A percentile compares a stretch with the other conserved stretches of the same genome.
Evolutionary conservation across 2,113 vertebrate genomes (phyloP).

Genomic region (Channa argus): DNA sequence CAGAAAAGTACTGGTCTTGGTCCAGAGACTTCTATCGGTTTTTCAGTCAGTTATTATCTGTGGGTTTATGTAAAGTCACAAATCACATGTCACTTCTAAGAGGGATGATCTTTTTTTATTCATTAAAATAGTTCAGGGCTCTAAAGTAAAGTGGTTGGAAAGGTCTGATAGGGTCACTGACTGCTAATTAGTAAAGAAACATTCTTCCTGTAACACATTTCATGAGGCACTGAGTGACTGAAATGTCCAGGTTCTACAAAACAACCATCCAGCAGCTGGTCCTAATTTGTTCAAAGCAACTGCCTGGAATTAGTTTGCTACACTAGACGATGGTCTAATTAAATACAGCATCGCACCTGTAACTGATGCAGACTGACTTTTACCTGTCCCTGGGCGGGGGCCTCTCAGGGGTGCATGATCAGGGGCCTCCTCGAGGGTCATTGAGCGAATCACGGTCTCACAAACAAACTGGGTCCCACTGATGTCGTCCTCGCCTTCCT

Average conservation of each 20-base stretch:
- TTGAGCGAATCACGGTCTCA: conserved; percentile 93
- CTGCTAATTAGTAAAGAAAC: background rate
- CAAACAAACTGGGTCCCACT: conserved; percentile 96
- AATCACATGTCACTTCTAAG: too few species aligned
- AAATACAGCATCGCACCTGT: background rate
- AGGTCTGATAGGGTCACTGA: background rate
- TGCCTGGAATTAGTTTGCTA: too few species aligned
- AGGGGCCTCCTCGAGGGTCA: conserved; percentile 91
- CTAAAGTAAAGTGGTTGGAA: background rate
- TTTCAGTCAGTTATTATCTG: too few species aligned
- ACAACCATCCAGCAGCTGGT: too few species aligned
- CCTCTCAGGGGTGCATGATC: conserved; percentile 86
- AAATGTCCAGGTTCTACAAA: background rate
- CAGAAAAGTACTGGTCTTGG: too few species aligned
- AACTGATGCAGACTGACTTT: conserved; percentile 66
- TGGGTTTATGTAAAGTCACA: too few species aligned
- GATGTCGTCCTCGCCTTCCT: conserved; percentile 91
- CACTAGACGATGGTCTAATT: background rate
- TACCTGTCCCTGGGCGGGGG: conserved; percentile 62
- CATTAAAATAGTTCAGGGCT: too few species aligned
- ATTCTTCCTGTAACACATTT: background rate
- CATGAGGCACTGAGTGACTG: background rate
- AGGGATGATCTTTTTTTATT: too few species aligned
- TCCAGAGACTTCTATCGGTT: too few species aligned
- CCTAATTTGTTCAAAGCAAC: too few species aligned